Evolutionary conservation across 2,888 invertebrate species (phyloP), one percentile per base, ranked within the genome.

Genomic region (Melipona bicolor): DNA sequence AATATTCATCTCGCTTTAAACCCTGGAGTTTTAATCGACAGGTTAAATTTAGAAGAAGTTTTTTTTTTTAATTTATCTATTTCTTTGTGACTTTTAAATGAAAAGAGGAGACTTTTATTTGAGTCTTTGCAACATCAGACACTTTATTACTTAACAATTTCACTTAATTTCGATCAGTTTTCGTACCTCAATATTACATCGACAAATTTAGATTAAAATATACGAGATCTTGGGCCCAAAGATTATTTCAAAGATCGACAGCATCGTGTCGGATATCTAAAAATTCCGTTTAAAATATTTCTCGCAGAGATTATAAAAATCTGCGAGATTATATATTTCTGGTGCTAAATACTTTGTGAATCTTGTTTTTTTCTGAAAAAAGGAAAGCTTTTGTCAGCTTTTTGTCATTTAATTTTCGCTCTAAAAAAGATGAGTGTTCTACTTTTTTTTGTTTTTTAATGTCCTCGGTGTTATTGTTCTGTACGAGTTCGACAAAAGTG

Each of bases 1-100:
- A 70, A 43, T n/a, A 70, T 56, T 17, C 36, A 70, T 70, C 56
- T 70, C 43, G n/a, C 56, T 21, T 56, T 24, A 36, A 56, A n/a
- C n/a, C 21, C 11, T n/a, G 4, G n/a, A 56, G 13, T n/a, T 56
- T n/a, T 2, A 2, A 56, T 56, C 56, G 56, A n/a, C n/a, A 56
- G 13, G 56, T 56, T 56, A n/a, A 56, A 56, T 56, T 56, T n/a
- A 4, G n/a, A n/a, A 56, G 4, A 56, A 13, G n/a, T 56, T 56
- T n/a, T 13, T 21, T 2, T n/a, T n/a, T 13, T 2, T 13, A 56
- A 56, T n/a, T 56, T n/a, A n/a, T n/a, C 9, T 13, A 13, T 21
- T 3, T 15, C 5, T 59, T 15, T 59, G 15, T 24, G n/a, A 0
- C 3, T 59, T 43, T 43, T 43, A 9, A 43, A 43, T 43, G n/a